Evolutionary conservation across 2,888 invertebrate genomes (phyloP), one percentile per base, ranked within the genome.

Genomic region (Drosophila mimetica): DNA sequence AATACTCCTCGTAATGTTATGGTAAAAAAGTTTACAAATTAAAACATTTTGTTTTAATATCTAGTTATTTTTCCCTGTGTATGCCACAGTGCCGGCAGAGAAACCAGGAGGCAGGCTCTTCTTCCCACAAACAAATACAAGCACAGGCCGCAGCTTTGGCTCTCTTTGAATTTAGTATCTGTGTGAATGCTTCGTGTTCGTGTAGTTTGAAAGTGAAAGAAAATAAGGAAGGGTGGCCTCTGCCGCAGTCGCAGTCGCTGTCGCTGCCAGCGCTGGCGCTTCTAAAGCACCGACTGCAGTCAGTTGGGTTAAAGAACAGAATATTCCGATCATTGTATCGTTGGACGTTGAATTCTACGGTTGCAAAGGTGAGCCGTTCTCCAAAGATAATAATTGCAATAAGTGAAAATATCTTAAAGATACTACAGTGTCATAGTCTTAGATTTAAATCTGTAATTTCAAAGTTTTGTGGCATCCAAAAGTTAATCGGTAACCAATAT

Each of bases 291-390:
- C 75, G 74, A 77, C 75, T 83, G 82, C 80, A 83, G 36, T 64
- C 64, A 54, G 78, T 78, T 80, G 58, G 79, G 72, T 55, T 69
- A 78, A 85, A 88, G 81, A 89, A 91, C 80, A 88, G 71, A 75
- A 75, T 82, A 87, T 89, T 89, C 79, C 86, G 90, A 90, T 91
- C 91, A 91, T 91, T 91, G 91, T 91, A 90, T 84, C 90, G 91
- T 91, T 90, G 90, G 89, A 90, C 91, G 92, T 91, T 91, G 91
- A 90, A 90, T 91, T 90, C 90, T 90, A 87, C 91, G 91, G 91
- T 91, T 91, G 91, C 90, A 88, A 90, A 85, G 84, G 84, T 84
- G 84, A 84, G 84, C 87, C 80, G 86, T 80, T 82, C 84, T 80
- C 82, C 77, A 71, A 75, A 73, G 51, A 74, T 61, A 71, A 52